Percentiles rank a stretch among this genome's conserved stretches.
Evolutionary conservation across 2,113 vertebrate species (phyloP).

Genomic region (Theristicus caerulescens): DNA sequence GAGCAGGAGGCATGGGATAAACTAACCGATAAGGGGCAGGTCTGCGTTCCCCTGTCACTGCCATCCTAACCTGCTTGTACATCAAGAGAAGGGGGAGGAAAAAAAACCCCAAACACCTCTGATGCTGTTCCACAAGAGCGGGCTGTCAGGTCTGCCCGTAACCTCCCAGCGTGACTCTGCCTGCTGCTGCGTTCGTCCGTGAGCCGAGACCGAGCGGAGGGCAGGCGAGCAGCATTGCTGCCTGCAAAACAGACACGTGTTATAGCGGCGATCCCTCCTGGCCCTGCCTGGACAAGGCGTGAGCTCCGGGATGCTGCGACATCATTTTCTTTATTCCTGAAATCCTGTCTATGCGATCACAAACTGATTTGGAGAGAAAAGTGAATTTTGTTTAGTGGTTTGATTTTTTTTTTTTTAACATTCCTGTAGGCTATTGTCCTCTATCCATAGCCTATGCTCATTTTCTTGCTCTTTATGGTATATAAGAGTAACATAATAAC

Average conservation of each 20-base stretch:
- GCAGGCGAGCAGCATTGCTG: not conserved
- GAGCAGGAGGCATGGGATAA: not conserved
- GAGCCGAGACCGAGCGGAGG: not conserved
- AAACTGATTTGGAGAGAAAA: not conserved
- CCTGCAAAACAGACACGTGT: not conserved
- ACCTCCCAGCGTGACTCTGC: not conserved
- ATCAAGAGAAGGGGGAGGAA: not conserved
- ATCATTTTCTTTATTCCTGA: not conserved
- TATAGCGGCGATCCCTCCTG: not conserved
- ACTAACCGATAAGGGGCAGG: rapidly evolving
- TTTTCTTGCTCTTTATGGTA: not conserved
- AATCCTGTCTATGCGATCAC: rapidly evolving
- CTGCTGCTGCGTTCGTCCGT: not conserved
- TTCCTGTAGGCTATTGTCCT: not conserved
- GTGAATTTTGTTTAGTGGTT: too few species aligned
- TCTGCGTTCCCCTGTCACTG: not conserved
- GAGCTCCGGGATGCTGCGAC: rapidly evolving
- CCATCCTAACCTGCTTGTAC: not conserved
- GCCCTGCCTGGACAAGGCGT: not conserved
- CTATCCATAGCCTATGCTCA: rapidly evolving
- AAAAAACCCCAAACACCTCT: too few species aligned
- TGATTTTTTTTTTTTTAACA: not conserved
- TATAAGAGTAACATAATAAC: not conserved
- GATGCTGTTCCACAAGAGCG: not conserved
- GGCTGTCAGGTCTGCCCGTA: not conserved